Conservation (phyloP, 2,888 invertebrate species). For the Phragmatobia fuliginosa region DNA sequence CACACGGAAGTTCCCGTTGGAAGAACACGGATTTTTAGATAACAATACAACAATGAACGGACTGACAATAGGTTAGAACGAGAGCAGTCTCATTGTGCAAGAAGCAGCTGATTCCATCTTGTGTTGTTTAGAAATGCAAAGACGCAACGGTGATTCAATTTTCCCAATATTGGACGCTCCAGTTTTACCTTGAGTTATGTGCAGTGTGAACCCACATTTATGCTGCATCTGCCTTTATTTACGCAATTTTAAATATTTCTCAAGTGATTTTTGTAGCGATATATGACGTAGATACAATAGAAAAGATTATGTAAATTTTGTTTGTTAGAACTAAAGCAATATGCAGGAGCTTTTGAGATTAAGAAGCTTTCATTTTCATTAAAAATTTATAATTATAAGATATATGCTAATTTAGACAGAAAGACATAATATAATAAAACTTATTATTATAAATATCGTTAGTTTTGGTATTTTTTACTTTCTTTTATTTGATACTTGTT, state of each 20-base stretch:
- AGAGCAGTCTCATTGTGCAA: conserved; percentile 71
- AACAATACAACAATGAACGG: conserved; percentile 74
- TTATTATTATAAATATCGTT: neutral
- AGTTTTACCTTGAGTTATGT: conserved; percentile 54
- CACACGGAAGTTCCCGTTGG: conserved; percentile 81
- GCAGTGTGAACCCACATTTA: conserved; percentile 44
- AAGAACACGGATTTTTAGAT: conserved; percentile 72
- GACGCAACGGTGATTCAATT: conserved; percentile 67
- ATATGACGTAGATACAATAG: conserved; percentile 4
- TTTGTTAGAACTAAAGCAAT: neutral
- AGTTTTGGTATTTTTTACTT: no score
- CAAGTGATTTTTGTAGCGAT: conserved; percentile 25
- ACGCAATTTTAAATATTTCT: conserved; percentile 40
- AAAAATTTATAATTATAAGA: no score
- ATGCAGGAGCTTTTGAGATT: no score
- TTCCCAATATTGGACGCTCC: conserved; percentile 59
- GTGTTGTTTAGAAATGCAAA: conserved; percentile 61
- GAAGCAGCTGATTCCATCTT: conserved; percentile 77
- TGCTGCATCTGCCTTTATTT: conserved; percentile 43
- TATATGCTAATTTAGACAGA: no score
- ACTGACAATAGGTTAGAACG: conserved; percentile 76
- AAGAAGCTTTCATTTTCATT: no score
- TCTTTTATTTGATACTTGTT: no score
- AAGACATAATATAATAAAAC: no score
- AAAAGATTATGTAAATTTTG: neutral